Conservation (phyloP, 2,113 vertebrate species). For the Oncorhynchus keta region DNA sequence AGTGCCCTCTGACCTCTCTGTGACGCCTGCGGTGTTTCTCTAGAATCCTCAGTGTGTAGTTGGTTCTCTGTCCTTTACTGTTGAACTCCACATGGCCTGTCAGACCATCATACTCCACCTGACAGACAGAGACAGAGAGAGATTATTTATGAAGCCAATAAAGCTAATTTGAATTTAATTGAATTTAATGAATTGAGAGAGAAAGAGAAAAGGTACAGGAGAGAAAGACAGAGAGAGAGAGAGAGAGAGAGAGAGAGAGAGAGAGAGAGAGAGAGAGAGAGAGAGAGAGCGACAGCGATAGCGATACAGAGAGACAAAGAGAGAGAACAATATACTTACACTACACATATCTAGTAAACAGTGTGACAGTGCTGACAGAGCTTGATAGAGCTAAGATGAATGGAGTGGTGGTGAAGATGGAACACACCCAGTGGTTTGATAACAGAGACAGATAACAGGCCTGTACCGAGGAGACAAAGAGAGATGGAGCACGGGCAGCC, state of each 20-base stretch:
- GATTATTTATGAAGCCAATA: no score
- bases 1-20: slow-evolving; percentile 81
- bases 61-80: slow-evolving; percentile 94
- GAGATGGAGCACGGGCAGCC: slow-evolving; percentile 34
- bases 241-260: no score
- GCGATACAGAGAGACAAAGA: no score
- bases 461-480: no score
- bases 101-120: slow-evolving; percentile 94
- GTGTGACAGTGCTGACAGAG: slow-evolving; percentile 31
- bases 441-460: slow-evolving; percentile 64
- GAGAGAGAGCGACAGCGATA: no score
- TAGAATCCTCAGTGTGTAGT: slow-evolving; percentile 89
- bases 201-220: no score
- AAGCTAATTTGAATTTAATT: no score
- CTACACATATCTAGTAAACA: not conserved
- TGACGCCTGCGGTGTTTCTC: slow-evolving; percentile 86
- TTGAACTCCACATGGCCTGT: slow-evolving; percentile 92
- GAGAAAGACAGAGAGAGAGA: no score
- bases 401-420: slow-evolving; percentile 56
- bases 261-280: no score
- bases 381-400: slow-evolving; percentile 46
- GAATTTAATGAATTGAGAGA: no score
- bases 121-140: slow-evolving; percentile 17
- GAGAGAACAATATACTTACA: no score
- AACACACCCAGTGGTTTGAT: slow-evolving; percentile 61